Evolutionary conservation across 2,888 invertebrate species (phyloP).

Genomic region (Meiosimyza decipiens): DNA sequence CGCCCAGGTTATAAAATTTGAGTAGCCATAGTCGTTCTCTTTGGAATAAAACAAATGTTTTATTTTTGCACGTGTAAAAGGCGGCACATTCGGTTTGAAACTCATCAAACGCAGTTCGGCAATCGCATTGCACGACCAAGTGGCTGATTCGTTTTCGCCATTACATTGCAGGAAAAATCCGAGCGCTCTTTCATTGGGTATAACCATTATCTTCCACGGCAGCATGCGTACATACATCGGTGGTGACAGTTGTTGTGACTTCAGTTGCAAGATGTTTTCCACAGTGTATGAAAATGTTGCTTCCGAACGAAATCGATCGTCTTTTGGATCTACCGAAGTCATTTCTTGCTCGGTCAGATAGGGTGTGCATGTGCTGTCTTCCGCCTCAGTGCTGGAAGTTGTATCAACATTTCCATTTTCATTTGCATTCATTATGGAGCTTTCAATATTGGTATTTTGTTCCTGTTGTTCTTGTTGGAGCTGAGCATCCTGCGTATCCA

Average conservation of each 20-base stretch:
- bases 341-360: constrained; percentile 60
- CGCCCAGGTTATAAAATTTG: constrained; percentile 95
- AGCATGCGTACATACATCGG: constrained; percentile 94
- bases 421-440: constrained; percentile 49
- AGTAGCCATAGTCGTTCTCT: constrained; percentile 94
- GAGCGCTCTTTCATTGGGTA: constrained; percentile 76
- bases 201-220: constrained; percentile 99
- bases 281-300: constrained; percentile 92
- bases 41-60: constrained; percentile 92
- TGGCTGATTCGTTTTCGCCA: constrained; percentile 93
- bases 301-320: constrained; percentile 70
- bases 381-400: constrained; percentile 55
- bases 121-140: constrained; percentile 98
- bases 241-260: constrained; percentile 82
- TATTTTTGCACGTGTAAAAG: constrained; percentile 85
- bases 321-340: constrained; percentile 60
- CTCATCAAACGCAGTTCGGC: constrained; percentile 92
- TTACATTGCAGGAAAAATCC: constrained; percentile 96
- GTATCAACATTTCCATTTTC: constrained; percentile 62
- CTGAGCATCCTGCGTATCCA: constrained; percentile 66
- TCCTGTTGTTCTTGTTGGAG: constrained; percentile 57
- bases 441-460: constrained; percentile 41
- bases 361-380: constrained; percentile 49
- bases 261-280: constrained; percentile 87
- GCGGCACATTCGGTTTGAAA: constrained; percentile 89